Evolutionary conservation across 2,888 invertebrate genomes (phyloP).

Genomic region (Polyommatus iphigenia): DNA sequence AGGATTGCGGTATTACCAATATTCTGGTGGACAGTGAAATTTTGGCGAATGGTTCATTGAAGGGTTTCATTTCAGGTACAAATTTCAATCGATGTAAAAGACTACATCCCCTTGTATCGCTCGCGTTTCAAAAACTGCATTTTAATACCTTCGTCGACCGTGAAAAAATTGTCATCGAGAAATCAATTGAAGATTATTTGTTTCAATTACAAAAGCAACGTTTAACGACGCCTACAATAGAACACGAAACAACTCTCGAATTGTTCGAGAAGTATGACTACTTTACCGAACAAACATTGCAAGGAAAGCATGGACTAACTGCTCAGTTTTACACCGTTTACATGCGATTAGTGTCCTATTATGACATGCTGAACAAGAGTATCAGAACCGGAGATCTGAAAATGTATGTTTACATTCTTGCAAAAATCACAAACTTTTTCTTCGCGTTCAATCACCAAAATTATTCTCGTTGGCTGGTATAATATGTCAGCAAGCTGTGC

Average conservation of each 20-base stretch:
- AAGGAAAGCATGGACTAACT: constrained; percentile 41
- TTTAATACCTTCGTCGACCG: no score
- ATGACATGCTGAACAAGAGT: constrained; percentile 42
- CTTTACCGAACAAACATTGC: constrained; percentile 37
- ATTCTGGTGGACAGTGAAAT: constrained; percentile 36
- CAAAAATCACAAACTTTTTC: constrained; percentile 41
- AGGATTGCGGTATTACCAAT: constrained; percentile 40
- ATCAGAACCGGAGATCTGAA: constrained; percentile 42
- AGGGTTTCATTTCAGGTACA: constrained; percentile 39
- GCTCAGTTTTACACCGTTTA: constrained; percentile 42
- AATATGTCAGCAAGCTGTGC: constrained; percentile 32
- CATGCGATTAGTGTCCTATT: constrained; percentile 39
- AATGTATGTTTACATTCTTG: constrained; percentile 40
- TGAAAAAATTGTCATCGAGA: no score
- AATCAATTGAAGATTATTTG: no score
- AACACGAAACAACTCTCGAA: no score
- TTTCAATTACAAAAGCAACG: no score
- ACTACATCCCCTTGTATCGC: constrained; percentile 44
- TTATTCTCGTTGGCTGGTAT: constrained; percentile 34
- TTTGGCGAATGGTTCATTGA: constrained; percentile 39
- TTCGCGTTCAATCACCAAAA: constrained; percentile 44
- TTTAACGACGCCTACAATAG: no score
- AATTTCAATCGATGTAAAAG: constrained; percentile 50
- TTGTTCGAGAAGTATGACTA: no score
- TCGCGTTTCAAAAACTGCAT: no score